A percentile compares a stretch with the other conserved stretches of the same genome.
Conservation (phyloP, 2,113 vertebrate genomes). For the Erinaceus europaeus region DNA sequence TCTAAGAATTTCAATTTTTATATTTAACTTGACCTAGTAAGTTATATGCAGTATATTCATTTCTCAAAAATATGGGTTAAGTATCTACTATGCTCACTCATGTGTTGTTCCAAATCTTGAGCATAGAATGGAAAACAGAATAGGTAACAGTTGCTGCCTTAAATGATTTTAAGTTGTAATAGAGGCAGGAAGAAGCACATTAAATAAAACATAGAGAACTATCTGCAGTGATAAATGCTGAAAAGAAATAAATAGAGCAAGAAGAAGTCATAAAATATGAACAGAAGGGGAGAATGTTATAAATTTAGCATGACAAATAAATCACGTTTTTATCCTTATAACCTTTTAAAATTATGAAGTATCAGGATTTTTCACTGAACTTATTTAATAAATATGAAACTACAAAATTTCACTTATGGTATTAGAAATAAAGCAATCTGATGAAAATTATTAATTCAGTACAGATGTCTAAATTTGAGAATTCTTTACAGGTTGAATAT, state of each 20-base stretch:
- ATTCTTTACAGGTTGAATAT: background rate
- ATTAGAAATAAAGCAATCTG: background rate
- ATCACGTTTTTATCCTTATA: background rate
- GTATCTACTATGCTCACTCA: background rate
- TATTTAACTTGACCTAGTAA: background rate
- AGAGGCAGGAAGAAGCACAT: background rate
- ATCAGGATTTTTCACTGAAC: background rate
- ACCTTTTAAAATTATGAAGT: background rate
- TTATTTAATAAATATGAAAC: background rate
- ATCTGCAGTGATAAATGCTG: background rate
- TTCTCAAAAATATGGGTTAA: background rate
- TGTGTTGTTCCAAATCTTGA: background rate
- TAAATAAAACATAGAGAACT: background rate
- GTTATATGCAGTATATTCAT: background rate
- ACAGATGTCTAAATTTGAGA: background rate
- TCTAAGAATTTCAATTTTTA: background rate
- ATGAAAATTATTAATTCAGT: background rate
- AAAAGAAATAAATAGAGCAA: background rate
- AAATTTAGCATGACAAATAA: background rate
- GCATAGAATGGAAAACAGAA: background rate
- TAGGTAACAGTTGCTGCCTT: background rate
- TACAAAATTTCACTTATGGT: background rate
- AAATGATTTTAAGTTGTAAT: background rate
- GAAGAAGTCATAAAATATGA: background rate
- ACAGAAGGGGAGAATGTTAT: background rate